A percentile compares a stretch with the other conserved stretches of the same genome.
Conservation (phyloP, 2,797 vertebrate genomes). For the Cephalopachus bancanus region DNA sequence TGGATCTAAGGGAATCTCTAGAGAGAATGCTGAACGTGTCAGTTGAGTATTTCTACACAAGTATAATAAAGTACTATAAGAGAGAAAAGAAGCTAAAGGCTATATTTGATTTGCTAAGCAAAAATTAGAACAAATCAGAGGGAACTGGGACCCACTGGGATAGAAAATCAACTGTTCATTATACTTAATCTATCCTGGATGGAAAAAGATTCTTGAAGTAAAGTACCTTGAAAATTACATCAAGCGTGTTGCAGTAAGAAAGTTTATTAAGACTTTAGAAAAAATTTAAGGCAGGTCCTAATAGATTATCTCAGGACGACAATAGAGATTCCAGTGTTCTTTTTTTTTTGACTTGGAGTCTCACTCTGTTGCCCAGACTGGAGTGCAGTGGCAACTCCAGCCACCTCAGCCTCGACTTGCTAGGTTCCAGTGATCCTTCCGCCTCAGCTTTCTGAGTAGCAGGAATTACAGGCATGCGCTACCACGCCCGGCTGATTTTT, state of each 20-base stretch:
- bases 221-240: not conserved
- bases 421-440: too few species aligned
- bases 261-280: not conserved
- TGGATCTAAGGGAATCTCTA: not conserved
- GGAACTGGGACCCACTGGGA: not conserved
- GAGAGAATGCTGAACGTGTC: not conserved
- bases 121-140: slow-evolving; percentile 34
- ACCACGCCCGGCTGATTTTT: too few species aligned
- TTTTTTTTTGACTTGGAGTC: too few species aligned
- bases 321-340: not conserved
- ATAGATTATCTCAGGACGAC: not conserved
- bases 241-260: not conserved
- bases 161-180: slow-evolving; percentile 35
- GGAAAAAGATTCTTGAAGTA: slow-evolving; percentile 21
- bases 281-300: not conserved
- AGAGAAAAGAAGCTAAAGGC: not conserved
- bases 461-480: too few species aligned
- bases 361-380: too few species aligned
- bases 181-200: not conserved
- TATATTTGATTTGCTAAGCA: slow-evolving; percentile 36
- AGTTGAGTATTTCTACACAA: not conserved
- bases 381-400: too few species aligned
- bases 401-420: too few species aligned
- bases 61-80: not conserved
- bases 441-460: too few species aligned